Conservation (phyloP, 2,888 invertebrate species). For the Leptinotarsa rubiginosa region DNA sequence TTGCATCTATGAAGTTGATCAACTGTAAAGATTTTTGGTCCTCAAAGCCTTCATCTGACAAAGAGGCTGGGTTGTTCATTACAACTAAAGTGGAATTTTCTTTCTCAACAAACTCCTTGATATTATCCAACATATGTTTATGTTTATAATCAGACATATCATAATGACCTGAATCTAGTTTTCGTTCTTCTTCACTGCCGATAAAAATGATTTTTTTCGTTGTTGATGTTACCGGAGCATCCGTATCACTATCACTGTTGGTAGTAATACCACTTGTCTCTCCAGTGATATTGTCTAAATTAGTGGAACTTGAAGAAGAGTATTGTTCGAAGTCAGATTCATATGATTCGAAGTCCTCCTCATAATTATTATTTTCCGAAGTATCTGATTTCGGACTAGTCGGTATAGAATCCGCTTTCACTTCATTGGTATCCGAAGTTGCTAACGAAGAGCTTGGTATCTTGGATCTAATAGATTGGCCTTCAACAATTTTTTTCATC, state of each 20-base stretch:
- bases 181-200: slow-evolving; percentile 67
- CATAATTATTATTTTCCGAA: slow-evolving; percentile 61
- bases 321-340: slow-evolving; percentile 71
- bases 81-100: slow-evolving; percentile 59
- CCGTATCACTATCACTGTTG: slow-evolving; percentile 44
- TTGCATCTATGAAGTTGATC: slow-evolving; percentile 63
- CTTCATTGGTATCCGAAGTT: slow-evolving; percentile 24
- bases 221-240: slow-evolving; percentile 29
- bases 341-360: slow-evolving; percentile 72
- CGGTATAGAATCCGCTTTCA: slow-evolving; percentile 2
- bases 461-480: not conserved
- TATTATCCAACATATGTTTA: slow-evolving; percentile 63
- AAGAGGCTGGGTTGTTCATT: slow-evolving; percentile 58
- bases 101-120: slow-evolving; percentile 64
- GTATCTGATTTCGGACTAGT: slow-evolving; percentile 29
- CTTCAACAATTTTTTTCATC: slow-evolving; percentile 6
- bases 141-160: slow-evolving; percentile 65
- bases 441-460: not conserved
- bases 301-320: slow-evolving; percentile 53
- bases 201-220: slow-evolving; percentile 47
- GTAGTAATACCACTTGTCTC: slow-evolving; percentile 47
- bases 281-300: slow-evolving; percentile 41
- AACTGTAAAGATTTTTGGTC: slow-evolving; percentile 67
- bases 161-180: slow-evolving; percentile 73
- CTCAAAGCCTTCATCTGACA: slow-evolving; percentile 72